Conservation (phyloP, 2,797 vertebrate species). For the Pteropus rufus region DNA sequence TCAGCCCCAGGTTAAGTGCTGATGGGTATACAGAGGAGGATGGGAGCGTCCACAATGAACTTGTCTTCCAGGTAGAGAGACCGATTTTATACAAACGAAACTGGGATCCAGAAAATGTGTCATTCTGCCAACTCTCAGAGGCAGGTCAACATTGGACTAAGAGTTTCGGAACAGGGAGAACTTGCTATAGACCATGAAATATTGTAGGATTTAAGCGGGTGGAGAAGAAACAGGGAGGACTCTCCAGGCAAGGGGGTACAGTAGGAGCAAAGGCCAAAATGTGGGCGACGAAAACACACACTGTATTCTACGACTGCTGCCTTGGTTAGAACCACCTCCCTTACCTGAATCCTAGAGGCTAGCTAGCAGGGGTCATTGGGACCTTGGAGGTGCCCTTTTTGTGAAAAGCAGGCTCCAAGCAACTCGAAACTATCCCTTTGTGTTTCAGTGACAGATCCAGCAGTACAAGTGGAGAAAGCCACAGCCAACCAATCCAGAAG, state of each 20-base stretch:
- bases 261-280: neutral
- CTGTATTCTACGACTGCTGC: neutral
- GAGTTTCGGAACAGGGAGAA: neutral
- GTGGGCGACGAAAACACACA: neutral
- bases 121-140: neutral
- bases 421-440: neutral
- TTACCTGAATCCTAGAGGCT: neutral
- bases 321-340: neutral
- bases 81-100: neutral
- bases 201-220: neutral
- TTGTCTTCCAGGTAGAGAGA: neutral
- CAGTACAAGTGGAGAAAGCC: slow-evolving; percentile 59
- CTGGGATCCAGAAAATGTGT: neutral
- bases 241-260: neutral
- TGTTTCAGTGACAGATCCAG: slow-evolving; percentile 66
- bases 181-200: neutral
- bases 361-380: no score
- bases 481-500: slow-evolving; percentile 24
- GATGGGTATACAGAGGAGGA: neutral
- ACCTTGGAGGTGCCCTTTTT: neutral
- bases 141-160: neutral
- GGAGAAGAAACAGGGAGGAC: neutral
- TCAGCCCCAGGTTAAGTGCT: neutral
- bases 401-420: neutral
- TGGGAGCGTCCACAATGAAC: neutral